Evolutionary conservation across 2,113 vertebrate genomes (phyloP).

Genomic region (Gallinago media): DNA sequence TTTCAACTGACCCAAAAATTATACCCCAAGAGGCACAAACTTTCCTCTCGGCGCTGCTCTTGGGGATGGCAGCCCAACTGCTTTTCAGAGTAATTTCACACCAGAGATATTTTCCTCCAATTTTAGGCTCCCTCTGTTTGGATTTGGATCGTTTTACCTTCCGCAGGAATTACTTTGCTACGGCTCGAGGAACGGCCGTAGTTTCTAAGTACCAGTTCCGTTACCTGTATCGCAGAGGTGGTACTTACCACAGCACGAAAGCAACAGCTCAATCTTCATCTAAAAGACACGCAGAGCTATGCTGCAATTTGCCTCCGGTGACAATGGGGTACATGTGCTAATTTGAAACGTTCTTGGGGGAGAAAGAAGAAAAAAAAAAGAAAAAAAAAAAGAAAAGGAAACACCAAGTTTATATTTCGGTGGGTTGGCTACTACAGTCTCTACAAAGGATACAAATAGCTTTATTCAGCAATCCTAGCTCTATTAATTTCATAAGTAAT

Average conservation of each 20-base stretch:
- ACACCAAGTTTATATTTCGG: constrained; percentile 55
- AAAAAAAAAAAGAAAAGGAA: constrained; percentile 43
- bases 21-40: constrained; percentile 65
- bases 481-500: constrained; percentile 71
- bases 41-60: constrained; percentile 53
- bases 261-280: constrained; percentile 69
- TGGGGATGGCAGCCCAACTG: constrained; percentile 51
- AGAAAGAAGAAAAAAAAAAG: not conserved
- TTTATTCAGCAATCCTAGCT: constrained; percentile 59
- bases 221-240: constrained; percentile 71
- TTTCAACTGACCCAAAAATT: constrained; percentile 73
- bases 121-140: constrained; percentile 15
- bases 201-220: constrained; percentile 74
- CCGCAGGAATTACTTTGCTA: constrained; percentile 64
- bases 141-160: constrained; percentile 19
- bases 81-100: constrained; percentile 53
- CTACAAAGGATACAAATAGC: constrained; percentile 66
- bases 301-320: constrained; percentile 74
- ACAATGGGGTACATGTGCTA: constrained; percentile 56
- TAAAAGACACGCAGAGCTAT: constrained; percentile 73
- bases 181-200: constrained; percentile 33
- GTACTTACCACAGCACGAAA: constrained; percentile 80
- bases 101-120: not conserved
- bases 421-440: constrained; percentile 63
- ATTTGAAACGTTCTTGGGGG: constrained; percentile 62